These are phyloP conservation scores for Dasypolia templi DNA, from an alignment of 2,888 invertebrate genomes.

Conservation along the genomic window DNA sequence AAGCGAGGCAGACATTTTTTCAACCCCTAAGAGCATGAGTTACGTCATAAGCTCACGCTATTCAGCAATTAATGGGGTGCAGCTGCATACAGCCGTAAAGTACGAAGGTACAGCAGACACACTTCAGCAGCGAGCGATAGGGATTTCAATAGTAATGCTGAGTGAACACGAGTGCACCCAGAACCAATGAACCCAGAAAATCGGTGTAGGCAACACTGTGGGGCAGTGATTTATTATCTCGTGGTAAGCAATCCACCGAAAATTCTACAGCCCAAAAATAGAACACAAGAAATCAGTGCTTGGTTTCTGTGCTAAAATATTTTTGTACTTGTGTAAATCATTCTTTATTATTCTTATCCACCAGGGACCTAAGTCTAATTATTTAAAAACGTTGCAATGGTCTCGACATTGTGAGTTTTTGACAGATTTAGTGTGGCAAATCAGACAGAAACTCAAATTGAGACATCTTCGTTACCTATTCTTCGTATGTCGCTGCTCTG, in stretches of 20 bases:
- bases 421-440: too few relatives aligned
- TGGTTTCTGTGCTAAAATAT: not conserved
- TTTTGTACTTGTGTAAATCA: not conserved
- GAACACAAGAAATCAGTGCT: not conserved
- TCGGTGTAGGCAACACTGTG: not conserved
- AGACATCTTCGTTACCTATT: not conserved
- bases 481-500: not conserved
- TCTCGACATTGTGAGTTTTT: too few relatives aligned
- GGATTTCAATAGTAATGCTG: slow-evolving; percentile 24
- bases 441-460: too few relatives aligned
- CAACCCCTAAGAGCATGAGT: slow-evolving; percentile 57
- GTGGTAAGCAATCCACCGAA: not conserved
- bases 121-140: not conserved
- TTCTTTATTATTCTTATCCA: not conserved
- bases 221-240: not conserved
- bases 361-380: too few relatives aligned
- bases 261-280: not conserved
- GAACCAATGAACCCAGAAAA: not conserved
- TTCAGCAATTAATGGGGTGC: slow-evolving; percentile 65
- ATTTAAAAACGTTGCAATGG: too few relatives aligned
- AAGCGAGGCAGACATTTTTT: slow-evolving; percentile 52
- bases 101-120: slow-evolving; percentile 9
- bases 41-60: slow-evolving; percentile 66
- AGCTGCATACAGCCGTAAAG: slow-evolving; percentile 59
- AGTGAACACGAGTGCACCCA: slow-evolving; percentile 7